phyloP scores from a whole-genome alignment of 1,140 invertebrate species.

The Zaprionus taronus region DNA sequence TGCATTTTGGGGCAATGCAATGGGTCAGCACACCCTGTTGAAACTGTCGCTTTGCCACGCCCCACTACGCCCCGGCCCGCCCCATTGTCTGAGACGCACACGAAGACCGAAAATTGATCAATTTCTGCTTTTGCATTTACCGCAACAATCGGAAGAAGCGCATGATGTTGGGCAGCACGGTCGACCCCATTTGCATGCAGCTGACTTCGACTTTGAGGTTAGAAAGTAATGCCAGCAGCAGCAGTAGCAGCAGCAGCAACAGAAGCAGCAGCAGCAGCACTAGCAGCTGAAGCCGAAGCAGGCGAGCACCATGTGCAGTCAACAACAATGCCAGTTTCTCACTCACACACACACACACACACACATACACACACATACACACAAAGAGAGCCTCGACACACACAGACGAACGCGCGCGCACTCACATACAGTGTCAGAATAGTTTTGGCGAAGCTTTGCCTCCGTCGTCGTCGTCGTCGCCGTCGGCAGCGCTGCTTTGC shows the following conservation, averaged over 20 bases:
- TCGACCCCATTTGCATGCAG: conserved; percentile 60
- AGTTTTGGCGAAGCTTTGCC: conserved; percentile 32
- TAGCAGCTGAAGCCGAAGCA: background rate
- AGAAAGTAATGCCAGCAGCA: conserved; percentile 21
- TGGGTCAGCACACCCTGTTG: conserved; percentile 10
- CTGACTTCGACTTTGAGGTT: conserved; percentile 36
- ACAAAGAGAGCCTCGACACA: conserved; percentile 19
- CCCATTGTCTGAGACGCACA: conserved; percentile 10
- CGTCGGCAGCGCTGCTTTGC: background rate
- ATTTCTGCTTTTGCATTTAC: conserved; percentile 58
- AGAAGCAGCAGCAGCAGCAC: background rate
- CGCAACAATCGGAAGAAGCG: conserved; percentile 51
- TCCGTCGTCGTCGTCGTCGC: conserved; percentile 13
- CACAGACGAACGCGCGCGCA: conserved; percentile 5
- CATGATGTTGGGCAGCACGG: conserved; percentile 23
- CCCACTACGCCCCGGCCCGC: background rate
- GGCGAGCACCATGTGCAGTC: conserved; percentile 63
- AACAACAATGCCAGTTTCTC: conserved; percentile 58
- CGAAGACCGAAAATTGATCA: conserved; percentile 68
- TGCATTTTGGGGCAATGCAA: background rate
- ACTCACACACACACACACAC: conserved; percentile 1
- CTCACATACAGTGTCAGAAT: conserved; percentile 8
- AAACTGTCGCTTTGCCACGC: background rate
- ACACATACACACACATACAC: conserved; percentile 5
- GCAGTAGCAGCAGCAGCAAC: conserved; percentile 4